Conservation (phyloP, 2,797 vertebrate genomes). For the Linurgus olivaceus region DNA sequence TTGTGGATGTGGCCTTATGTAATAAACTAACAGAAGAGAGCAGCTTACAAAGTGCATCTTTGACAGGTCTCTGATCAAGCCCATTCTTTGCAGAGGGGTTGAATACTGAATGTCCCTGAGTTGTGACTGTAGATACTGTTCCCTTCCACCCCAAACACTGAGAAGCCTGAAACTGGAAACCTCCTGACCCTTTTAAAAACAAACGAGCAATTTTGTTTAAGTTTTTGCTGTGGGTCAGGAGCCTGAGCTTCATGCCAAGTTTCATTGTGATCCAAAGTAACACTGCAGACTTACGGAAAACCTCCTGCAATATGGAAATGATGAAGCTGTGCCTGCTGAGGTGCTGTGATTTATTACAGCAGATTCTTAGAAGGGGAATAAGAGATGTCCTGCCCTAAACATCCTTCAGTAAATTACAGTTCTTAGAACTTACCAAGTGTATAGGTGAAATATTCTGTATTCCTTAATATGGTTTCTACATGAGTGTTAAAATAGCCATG, state of each 20-base stretch:
- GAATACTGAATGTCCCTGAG: neutral
- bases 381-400: neutral
- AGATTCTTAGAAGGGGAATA: neutral
- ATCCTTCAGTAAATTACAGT: neutral
- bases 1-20: neutral
- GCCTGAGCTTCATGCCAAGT: neutral
- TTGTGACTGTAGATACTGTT: neutral
- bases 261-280: constrained; percentile 11
- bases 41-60: neutral
- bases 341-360: neutral
- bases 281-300: neutral
- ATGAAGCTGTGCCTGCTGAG: neutral
- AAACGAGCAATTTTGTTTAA: neutral
- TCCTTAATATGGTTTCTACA: neutral
- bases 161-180: constrained; percentile 6
- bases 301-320: neutral
- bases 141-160: neutral
- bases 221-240: constrained; percentile 26
- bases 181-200: constrained; percentile 29
- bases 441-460: neutral
- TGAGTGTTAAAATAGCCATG: neutral
- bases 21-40: neutral
- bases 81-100: neutral
- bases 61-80: neutral
- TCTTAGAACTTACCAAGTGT: neutral